Percentiles rank a stretch among this genome's conserved stretches.
These are phyloP conservation scores for Diplosoma virens DNA, from an alignment of 23 tunicate species.

Conservation along the genomic window DNA sequence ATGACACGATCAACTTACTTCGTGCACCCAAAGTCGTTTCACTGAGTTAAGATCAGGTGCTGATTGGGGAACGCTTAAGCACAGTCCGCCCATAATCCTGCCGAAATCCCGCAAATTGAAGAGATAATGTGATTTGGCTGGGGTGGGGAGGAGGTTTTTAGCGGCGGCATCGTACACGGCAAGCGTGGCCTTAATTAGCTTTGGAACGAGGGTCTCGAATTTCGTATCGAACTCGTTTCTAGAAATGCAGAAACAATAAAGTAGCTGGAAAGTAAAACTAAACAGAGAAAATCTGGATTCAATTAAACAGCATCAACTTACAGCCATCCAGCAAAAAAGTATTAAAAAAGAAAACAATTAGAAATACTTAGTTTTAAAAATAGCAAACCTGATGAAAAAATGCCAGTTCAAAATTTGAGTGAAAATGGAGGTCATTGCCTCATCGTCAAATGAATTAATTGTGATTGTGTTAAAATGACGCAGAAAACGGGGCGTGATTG, in stretches of 20 bases:
- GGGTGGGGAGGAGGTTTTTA: slow-evolving; percentile 92
- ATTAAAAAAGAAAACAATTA: too few species aligned
- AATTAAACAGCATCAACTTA: too few species aligned
- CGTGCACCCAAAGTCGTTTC: slow-evolving; percentile 68
- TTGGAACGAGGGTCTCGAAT: slow-evolving; percentile 29
- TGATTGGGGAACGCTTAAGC: slow-evolving; percentile 78
- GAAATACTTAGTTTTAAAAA: too few species aligned
- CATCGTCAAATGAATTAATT: slow-evolving; percentile 89
- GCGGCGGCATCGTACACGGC: slow-evolving; percentile 63
- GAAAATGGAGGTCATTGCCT: slow-evolving; percentile 84
- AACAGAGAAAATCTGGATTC: too few species aligned
- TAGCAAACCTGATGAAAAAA: slow-evolving; percentile 77
- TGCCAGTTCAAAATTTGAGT: slow-evolving; percentile 89
- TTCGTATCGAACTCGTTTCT: slow-evolving; percentile 45
- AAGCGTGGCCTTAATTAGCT: slow-evolving; percentile 34
- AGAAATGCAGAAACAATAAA: not conserved
- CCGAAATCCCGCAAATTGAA: slow-evolving; percentile 93
- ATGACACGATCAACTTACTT: slow-evolving; percentile 42
- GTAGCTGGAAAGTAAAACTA: too few species aligned
- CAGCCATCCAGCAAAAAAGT: too few species aligned
- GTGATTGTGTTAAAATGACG: slow-evolving; percentile 96
- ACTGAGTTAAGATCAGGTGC: slow-evolving; percentile 47
- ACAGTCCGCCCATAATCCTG: slow-evolving; percentile 89
- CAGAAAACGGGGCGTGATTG: slow-evolving; percentile 85
- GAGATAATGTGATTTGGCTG: slow-evolving; percentile 94